Conservation (phyloP, 2,888 invertebrate species). For the Dendrolimus pini region DNA sequence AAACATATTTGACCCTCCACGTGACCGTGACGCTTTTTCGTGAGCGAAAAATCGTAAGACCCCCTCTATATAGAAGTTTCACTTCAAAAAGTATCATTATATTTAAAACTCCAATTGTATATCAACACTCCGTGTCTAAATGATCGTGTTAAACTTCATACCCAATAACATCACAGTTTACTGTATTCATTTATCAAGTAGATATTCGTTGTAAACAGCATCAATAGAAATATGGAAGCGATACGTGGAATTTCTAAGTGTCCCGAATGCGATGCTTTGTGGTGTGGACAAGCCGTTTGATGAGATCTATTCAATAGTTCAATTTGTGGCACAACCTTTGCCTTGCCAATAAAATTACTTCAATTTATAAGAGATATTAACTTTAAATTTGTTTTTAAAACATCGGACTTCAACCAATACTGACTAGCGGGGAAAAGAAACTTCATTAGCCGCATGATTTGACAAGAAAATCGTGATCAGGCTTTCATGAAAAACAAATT, state of each 20-base stretch:
- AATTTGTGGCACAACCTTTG: not conserved
- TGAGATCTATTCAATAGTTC: not conserved
- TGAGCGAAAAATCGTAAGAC: too few species aligned
- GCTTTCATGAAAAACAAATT: conserved; percentile 65
- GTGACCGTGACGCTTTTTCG: too few species aligned
- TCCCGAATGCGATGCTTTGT: not conserved
- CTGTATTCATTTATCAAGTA: not conserved
- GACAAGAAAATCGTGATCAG: conserved; percentile 56
- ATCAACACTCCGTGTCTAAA: too few species aligned
- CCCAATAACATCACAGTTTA: too few species aligned
- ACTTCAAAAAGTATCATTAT: too few species aligned
- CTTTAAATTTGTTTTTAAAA: not conserved
- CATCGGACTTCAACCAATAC: conserved; percentile 8
- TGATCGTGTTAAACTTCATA: too few species aligned
- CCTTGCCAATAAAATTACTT: not conserved
- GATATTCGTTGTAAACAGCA: not conserved
- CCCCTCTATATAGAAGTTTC: too few species aligned
- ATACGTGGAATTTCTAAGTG: not conserved
- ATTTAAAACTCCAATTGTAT: too few species aligned
- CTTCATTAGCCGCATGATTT: conserved; percentile 68
- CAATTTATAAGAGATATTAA: not conserved
- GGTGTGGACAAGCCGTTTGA: not conserved
- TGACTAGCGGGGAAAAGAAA: conserved; percentile 27
- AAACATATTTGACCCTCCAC: too few species aligned
- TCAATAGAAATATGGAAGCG: not conserved